Evolutionary conservation across 1,140 invertebrate genomes (phyloP).

Genomic region (Drosophila aff.): DNA sequence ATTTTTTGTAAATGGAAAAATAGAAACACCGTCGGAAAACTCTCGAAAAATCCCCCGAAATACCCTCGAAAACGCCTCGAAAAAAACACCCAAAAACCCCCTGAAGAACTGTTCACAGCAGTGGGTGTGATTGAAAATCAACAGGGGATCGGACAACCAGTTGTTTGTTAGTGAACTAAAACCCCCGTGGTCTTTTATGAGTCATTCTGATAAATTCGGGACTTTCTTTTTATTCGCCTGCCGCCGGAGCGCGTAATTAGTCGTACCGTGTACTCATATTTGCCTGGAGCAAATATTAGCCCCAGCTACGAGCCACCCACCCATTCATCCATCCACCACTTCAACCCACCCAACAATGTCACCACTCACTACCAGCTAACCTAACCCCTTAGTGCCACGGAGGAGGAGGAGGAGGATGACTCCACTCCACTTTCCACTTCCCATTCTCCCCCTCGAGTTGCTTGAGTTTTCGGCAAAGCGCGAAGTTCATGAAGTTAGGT

Average conservation of each 20-base stretch:
- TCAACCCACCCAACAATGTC: slow-evolving; percentile 13
- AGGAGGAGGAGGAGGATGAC: background rate
- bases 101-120: background rate
- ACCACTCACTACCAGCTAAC: slow-evolving; percentile 21
- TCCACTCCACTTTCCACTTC: background rate
- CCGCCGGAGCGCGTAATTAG: slow-evolving; percentile 24
- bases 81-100: background rate
- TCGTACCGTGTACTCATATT: slow-evolving; percentile 28
- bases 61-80: background rate
- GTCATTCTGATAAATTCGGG: slow-evolving; percentile 16
- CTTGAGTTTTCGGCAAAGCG: slow-evolving; percentile 25
- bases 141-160: background rate
- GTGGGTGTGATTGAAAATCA: slow-evolving; percentile 9
- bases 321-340: background rate
- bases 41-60: background rate
- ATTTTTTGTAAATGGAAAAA: no score
- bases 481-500: slow-evolving; percentile 2
- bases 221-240: background rate
- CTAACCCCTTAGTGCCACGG: background rate
- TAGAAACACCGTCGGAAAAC: no score
- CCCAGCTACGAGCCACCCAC: background rate
- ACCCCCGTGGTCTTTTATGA: slow-evolving; percentile 1
- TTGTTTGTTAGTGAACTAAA: background rate
- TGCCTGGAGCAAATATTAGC: slow-evolving; percentile 31
- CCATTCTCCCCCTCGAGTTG: slow-evolving; percentile 5